Evolutionary conservation across 2,797 vertebrate genomes (phyloP).

Genomic region (Anomalospiza imberbis): DNA sequence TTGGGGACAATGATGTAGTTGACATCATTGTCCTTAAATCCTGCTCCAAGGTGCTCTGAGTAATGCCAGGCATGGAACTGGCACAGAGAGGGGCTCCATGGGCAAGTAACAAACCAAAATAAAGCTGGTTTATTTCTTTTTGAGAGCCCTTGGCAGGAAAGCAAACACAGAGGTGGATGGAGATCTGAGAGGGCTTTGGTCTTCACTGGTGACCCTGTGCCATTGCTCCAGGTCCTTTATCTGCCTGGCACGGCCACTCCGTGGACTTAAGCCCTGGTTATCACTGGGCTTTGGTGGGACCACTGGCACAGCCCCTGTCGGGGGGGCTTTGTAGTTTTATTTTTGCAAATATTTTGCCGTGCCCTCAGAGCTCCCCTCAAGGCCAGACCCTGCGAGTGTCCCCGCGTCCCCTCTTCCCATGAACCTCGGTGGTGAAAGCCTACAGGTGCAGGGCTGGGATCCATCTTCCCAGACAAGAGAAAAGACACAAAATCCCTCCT

Average conservation of each 20-base stretch:
- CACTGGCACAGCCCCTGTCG: not conserved
- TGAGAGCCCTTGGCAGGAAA: not conserved
- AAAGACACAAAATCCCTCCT: not conserved
- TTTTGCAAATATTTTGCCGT: not conserved
- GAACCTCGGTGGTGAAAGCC: rapidly evolving
- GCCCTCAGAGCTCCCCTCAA: not conserved
- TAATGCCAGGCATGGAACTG: rapidly evolving
- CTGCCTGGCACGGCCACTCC: not conserved
- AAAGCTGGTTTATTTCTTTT: not conserved
- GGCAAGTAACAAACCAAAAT: rapidly evolving
- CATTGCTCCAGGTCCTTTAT: not conserved
- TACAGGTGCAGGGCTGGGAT: not conserved
- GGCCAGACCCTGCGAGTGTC: rapidly evolving
- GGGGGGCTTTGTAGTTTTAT: not conserved
- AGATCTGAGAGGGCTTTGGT: not conserved
- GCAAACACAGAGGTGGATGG: not conserved
- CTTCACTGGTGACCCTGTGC: not conserved
- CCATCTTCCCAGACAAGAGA: rapidly evolving
- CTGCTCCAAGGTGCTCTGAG: not conserved
- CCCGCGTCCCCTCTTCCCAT: rapidly evolving
- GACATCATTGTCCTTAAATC: not conserved
- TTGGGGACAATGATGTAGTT: not conserved
- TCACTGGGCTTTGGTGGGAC: not conserved
- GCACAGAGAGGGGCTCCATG: not conserved
- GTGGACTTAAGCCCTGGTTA: not conserved